These are phyloP conservation scores for Chlorodrepanis virens DNA, from an alignment of 2,113 vertebrate genomes.

Conservation along the genomic window DNA sequence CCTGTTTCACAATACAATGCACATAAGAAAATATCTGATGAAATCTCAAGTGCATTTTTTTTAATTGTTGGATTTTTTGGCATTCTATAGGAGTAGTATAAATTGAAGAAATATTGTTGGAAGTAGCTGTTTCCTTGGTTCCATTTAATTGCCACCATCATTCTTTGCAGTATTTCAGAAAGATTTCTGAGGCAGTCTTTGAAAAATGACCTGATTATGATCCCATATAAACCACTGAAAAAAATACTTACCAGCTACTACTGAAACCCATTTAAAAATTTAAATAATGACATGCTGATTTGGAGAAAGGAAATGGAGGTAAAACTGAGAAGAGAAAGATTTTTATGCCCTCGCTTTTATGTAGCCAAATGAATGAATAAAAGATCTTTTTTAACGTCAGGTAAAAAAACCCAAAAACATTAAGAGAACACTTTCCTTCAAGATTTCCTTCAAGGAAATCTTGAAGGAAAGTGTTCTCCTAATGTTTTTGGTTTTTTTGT, in stretches of 20 bases:
- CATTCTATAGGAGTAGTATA: background rate
- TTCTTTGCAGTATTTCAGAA: background rate
- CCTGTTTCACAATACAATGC: background rate
- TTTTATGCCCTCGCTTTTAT: background rate
- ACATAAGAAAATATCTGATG: background rate
- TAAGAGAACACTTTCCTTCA: background rate
- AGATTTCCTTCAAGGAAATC: background rate
- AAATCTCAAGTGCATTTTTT: background rate
- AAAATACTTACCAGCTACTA: background rate
- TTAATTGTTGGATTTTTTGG: background rate
- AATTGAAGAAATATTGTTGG: background rate
- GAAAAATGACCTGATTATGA: conserved; percentile 12
- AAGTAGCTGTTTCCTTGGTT: background rate
- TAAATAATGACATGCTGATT: conserved; percentile 17
- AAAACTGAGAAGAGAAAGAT: background rate
- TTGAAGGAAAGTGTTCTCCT: no score
- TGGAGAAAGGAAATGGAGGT: background rate
- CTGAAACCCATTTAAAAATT: conserved; percentile 24
- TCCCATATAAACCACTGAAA: conserved; percentile 7
- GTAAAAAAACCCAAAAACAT: background rate
- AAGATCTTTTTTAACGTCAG: background rate
- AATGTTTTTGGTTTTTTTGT: no score
- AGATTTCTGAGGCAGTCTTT: conserved; percentile 9
- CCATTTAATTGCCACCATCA: background rate
- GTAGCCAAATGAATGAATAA: background rate